Base-by-base conservation (phyloP, 1,140 invertebrate species). In the Scaptomyza hsui region DNA sequence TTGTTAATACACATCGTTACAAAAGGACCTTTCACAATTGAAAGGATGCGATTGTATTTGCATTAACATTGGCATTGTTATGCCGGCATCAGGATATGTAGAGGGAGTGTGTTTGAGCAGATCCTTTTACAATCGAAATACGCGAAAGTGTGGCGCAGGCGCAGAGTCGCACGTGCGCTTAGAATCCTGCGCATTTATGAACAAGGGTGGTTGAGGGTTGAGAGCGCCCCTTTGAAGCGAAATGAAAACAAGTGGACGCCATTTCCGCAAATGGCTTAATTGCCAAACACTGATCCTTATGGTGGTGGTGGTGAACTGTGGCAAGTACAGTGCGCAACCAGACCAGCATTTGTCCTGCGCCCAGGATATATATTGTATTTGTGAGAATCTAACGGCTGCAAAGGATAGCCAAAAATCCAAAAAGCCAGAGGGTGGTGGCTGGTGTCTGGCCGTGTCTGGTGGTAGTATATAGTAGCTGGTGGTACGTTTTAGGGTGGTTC, bases 31-130 rank as follows among this genome's bases (percentile, higher is more conserved):
- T 70, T 80, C 76, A 16, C 6, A 18, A 13, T 49, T 15, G 55
- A 88, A 82, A 88, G 82, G 82, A 86, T 86, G 71, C 75, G 82
- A 88, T 86, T 86, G 82, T 86, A 86, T 86, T 86, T 86, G 82
- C 82, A 86, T 86, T 86, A 86, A 82, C 60, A 72, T 64, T 69
- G 78, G 74, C 78, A 88, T 86, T 88, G 82, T 86, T 88, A 75
- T 72, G 73, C 73, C 73, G 77, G 76, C 81, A 80, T 85, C 44
- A 62, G 79, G 75, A 85, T 85, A 83, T 80, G 47, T 85, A 69
- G 81, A 88, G 81, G 81, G 81, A 56, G 52, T 64, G 24, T 65
- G 49, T 53, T 15, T 45, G 57, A 55, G 64, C 63, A 88, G 71
- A 82, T 81, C 68, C 80, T 73, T 79, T 75, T 78, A 47, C 71